Conservation (phyloP, 2,888 invertebrate species). For the Brassicogethes aeneus region DNA sequence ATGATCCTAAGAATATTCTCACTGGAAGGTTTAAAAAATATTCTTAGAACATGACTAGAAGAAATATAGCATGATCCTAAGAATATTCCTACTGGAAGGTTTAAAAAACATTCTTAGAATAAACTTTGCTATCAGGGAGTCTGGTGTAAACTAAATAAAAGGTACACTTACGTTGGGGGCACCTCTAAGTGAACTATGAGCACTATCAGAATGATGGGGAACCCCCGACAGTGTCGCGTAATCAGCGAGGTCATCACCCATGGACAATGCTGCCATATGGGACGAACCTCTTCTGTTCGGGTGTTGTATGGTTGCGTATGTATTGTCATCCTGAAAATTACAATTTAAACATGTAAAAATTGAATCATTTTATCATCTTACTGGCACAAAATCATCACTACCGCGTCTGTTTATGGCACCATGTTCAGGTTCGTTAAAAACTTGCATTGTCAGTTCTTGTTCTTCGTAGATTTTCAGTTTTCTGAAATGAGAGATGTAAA, state of each 20-base stretch:
- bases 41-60: no score
- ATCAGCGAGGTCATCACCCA: conserved; percentile 49
- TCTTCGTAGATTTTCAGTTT: conserved; percentile 85
- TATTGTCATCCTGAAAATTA: conserved; percentile 58
- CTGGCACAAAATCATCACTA: conserved; percentile 45
- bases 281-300: conserved; percentile 44
- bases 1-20: no score
- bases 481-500: no score
- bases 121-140: no score
- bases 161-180: conserved; percentile 43
- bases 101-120: no score
- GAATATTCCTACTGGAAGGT: no score
- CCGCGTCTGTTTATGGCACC: conserved; percentile 37
- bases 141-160: background rate
- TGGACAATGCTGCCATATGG: conserved; percentile 38
- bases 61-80: no score
- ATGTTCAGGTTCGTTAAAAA: conserved; percentile 70
- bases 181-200: conserved; percentile 46
- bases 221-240: conserved; percentile 55
- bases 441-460: conserved; percentile 89
- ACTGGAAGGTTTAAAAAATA: no score
- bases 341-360: conserved; percentile 8
- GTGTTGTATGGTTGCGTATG: conserved; percentile 72
- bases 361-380: conserved; percentile 21
- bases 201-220: conserved; percentile 37